These are phyloP conservation scores for Morelia viridis DNA, from an alignment of 2,797 vertebrate species.

Conservation along the genomic window DNA sequence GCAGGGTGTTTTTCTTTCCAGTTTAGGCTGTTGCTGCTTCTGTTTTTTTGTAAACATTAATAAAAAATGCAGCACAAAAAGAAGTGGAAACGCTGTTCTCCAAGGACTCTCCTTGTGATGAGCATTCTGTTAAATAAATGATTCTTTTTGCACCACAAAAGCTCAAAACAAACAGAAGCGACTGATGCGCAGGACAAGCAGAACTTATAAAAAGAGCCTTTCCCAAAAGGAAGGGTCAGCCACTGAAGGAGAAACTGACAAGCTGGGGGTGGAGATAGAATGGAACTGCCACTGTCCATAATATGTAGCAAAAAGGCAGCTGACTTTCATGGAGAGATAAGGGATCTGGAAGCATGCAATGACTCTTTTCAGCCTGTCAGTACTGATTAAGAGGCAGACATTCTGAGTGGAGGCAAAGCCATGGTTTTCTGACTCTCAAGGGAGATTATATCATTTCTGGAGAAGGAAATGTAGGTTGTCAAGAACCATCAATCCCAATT, in stretches of 20 bases:
- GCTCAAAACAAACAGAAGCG: background rate
- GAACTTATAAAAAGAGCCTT: background rate
- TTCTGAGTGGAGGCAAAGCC: background rate
- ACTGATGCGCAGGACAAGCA: background rate
- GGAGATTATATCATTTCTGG: background rate
- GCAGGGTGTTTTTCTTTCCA: background rate
- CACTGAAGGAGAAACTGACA: background rate
- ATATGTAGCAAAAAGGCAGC: background rate
- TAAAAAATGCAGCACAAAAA: constrained; percentile 19
- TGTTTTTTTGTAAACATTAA: constrained; percentile 8
- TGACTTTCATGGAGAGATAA: background rate
- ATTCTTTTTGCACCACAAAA: background rate
- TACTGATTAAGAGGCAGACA: background rate
- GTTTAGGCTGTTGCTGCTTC: background rate
- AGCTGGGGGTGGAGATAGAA: background rate
- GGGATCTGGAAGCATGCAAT: background rate
- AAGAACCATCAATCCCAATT: background rate
- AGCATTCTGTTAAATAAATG: constrained; percentile 5
- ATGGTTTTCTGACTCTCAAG: too few relatives aligned
- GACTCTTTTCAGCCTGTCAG: background rate
- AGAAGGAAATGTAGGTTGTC: background rate
- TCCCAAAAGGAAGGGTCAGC: background rate
- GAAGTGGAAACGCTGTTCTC: background rate
- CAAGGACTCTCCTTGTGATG: background rate
- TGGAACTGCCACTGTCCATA: background rate